A percentile compares a stretch with the other conserved stretches of the same genome.
Conservation (phyloP, 1,140 invertebrate genomes). For the Diachasmimorpha longicaudata region DNA sequence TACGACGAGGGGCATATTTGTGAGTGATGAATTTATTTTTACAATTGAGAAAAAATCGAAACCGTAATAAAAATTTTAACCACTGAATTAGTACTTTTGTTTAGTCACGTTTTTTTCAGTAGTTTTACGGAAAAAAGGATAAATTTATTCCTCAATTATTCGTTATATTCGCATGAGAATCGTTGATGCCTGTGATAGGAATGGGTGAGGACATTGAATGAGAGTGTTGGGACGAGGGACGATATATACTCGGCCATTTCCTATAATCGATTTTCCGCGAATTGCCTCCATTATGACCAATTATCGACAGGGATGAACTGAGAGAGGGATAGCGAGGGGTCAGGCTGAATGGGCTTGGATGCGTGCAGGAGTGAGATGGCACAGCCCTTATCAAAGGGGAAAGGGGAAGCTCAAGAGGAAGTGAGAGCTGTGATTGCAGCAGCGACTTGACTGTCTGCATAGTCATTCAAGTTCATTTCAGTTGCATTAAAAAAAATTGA, state of each 20-base stretch:
- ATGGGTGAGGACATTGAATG: neutral
- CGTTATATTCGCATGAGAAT: slow-evolving; percentile 10
- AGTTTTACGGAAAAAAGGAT: neutral
- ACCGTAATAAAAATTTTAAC: neutral
- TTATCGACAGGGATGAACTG: slow-evolving; percentile 45
- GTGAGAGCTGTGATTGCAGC: neutral
- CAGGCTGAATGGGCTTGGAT: slow-evolving; percentile 10
- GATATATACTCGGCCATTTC: slow-evolving; percentile 39
- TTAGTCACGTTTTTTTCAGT: no score
- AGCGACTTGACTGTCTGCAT: neutral
- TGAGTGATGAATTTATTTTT: neutral
- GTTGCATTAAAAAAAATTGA: no score
- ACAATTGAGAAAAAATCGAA: neutral
- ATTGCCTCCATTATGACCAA: slow-evolving; percentile 50
- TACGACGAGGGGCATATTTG: neutral
- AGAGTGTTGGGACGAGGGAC: slow-evolving; percentile 13
- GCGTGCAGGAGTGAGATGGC: slow-evolving; percentile 17
- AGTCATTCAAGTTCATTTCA: neutral
- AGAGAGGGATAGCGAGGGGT: slow-evolving; percentile 24
- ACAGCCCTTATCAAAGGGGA: neutral
- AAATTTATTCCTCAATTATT: slow-evolving; percentile 18
- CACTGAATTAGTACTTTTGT: no score
- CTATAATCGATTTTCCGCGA: slow-evolving; percentile 50
- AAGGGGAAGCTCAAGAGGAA: neutral
- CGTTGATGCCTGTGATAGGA: slow-evolving; percentile 7